Evolutionary conservation across 2,888 invertebrate species (phyloP).

Genomic region (Anorthoa munda): DNA sequence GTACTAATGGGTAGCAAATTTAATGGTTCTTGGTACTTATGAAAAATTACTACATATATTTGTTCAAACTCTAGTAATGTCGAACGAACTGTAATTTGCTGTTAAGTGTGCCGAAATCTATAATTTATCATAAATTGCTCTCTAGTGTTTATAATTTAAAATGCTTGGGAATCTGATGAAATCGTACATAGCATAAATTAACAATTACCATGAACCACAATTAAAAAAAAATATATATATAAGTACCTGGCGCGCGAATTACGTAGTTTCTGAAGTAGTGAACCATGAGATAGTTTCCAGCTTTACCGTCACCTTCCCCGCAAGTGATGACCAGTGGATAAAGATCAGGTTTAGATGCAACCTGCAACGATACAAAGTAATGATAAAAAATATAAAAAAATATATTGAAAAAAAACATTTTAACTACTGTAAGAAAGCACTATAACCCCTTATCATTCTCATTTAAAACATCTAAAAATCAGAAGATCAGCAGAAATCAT

Average conservation of each 20-base stretch:
- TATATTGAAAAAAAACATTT: not conserved
- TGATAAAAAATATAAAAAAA: not conserved
- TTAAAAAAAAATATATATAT: not conserved
- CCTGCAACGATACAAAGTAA: conserved; percentile 86
- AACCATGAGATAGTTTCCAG: conserved; percentile 95
- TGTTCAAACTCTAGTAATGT: no score
- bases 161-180: no score
- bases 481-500: conserved; percentile 28
- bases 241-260: conserved; percentile 92
- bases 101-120: no score
- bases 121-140: no score
- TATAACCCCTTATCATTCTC: conserved; percentile 24
- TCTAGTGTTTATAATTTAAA: no score
- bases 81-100: no score
- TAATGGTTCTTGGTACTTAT: not conserved
- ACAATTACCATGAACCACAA: no score
- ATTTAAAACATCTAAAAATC: not conserved
- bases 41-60: no score
- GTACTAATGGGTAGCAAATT: no score
- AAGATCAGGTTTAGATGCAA: conserved; percentile 96
- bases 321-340: conserved; percentile 96
- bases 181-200: no score
- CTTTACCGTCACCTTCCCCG: conserved; percentile 93
- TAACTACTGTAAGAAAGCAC: conserved; percentile 57
- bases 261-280: conserved; percentile 94